Evolutionary conservation across 2,113 vertebrate genomes (phyloP).

Genomic region (Cochlearius cochlearius): DNA sequence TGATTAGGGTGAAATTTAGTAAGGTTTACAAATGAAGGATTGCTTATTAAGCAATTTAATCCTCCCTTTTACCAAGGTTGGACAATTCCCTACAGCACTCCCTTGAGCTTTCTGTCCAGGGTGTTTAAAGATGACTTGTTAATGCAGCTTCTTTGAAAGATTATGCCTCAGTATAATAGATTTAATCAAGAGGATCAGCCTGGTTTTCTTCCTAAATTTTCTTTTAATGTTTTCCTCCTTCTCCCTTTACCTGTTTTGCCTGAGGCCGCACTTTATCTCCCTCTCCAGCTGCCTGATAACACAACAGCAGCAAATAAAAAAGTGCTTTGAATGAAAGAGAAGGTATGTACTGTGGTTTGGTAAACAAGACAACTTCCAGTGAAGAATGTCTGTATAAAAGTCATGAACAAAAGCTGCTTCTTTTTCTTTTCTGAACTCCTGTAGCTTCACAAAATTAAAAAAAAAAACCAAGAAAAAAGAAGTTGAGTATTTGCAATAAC

Average conservation of each 20-base stretch:
- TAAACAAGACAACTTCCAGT: neutral
- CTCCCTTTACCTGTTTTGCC: neutral
- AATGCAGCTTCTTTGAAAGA: neutral
- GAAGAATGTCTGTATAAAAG: neutral
- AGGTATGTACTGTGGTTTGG: neutral
- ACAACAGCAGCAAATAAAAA: neutral
- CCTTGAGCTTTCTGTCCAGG: neutral
- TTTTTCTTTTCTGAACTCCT: neutral
- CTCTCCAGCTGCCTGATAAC: neutral
- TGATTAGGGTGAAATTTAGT: neutral
- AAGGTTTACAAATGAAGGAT: neutral
- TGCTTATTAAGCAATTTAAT: constrained; percentile 20
- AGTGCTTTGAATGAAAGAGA: neutral
- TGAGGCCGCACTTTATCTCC: neutral
- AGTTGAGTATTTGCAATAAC: neutral
- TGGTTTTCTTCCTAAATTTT: neutral
- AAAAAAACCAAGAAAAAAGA: neutral
- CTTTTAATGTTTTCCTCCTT: neutral
- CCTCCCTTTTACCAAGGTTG: neutral
- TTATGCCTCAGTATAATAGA: neutral
- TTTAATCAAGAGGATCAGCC: neutral
- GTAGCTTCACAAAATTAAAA: neutral
- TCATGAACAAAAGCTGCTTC: neutral
- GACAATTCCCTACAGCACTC: neutral
- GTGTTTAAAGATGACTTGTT: neutral